A percentile compares a stretch with the other conserved stretches of the same genome.
Conservation (phyloP, 2,888 invertebrate genomes). For the Gerris lacustris region DNA sequence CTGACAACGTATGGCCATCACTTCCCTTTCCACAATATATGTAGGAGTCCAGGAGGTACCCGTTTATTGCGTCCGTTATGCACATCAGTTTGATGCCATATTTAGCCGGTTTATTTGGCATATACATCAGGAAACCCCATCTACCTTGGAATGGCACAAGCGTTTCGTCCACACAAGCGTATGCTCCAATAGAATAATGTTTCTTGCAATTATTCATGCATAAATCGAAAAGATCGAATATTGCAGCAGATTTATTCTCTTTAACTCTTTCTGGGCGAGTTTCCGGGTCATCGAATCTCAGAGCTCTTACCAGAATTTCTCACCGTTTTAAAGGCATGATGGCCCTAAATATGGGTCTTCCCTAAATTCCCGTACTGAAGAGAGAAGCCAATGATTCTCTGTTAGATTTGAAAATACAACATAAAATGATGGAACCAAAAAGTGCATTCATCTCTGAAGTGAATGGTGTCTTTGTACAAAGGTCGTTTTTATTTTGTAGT, state of each 20-base stretch:
- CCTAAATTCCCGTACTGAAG: too few species aligned
- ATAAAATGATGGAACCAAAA: too few species aligned
- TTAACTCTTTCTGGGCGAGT: constrained; percentile 9
- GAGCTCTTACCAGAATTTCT: not conserved
- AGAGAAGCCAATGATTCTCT: too few species aligned
- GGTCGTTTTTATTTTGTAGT: too few species aligned
- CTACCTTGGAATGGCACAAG: constrained; percentile 22
- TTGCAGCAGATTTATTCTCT: constrained; percentile 16
- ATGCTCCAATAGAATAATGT: constrained; percentile 17
- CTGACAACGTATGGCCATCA: not conserved
- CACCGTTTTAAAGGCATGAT: too few species aligned
- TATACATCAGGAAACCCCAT: constrained; percentile 21
- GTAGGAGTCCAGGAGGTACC: constrained; percentile 7
- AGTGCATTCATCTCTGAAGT: too few species aligned
- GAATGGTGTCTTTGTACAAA: too few species aligned
- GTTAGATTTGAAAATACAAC: too few species aligned
- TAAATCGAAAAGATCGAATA: constrained; percentile 19
- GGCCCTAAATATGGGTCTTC: too few species aligned
- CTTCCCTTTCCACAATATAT: constrained; percentile 6
- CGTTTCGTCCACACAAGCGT: constrained; percentile 22
- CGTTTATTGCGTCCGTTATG: constrained; percentile 11
- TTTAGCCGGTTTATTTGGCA: constrained; percentile 23
- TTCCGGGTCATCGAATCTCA: constrained; percentile 17
- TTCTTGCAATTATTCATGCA: constrained; percentile 21
- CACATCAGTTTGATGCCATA: constrained; percentile 18